These are phyloP conservation scores for Eilema depressum DNA, from an alignment of 2,888 invertebrate species.

Conservation along the genomic window DNA sequence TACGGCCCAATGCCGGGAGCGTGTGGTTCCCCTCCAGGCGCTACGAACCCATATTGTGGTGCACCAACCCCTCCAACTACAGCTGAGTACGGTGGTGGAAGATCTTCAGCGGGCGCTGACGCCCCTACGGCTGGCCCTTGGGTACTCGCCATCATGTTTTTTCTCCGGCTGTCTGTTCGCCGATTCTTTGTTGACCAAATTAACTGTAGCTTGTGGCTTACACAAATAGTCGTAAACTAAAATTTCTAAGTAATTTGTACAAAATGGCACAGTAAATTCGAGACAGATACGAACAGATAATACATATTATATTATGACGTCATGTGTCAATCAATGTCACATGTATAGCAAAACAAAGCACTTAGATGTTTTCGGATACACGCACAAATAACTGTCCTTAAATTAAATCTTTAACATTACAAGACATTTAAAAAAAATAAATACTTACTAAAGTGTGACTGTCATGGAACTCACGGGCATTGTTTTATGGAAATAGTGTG, in stretches of 20 bases:
- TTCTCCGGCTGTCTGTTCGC: slow-evolving; percentile 9
- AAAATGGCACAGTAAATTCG: slow-evolving; percentile 31
- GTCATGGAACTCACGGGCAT: too few species aligned
- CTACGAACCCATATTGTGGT: slow-evolving; percentile 76
- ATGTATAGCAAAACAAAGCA: slow-evolving; percentile 16
- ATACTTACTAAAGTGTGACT: too few species aligned
- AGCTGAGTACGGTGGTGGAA: slow-evolving; percentile 81
- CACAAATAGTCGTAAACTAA: slow-evolving; percentile 24
- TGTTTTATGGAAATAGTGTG: too few species aligned
- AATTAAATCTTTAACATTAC: too few species aligned
- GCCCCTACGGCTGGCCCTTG: slow-evolving; percentile 62
- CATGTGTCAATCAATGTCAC: slow-evolving; percentile 45
- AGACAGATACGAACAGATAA: slow-evolving; percentile 26
- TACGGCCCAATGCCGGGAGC: slow-evolving; percentile 50
- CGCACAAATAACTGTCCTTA: neutral
- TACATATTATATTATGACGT: slow-evolving; percentile 50
- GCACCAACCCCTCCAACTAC: slow-evolving; percentile 80
- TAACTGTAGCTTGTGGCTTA: slow-evolving; percentile 7
- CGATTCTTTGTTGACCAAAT: slow-evolving; percentile 5
- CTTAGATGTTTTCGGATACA: slow-evolving; percentile 6
- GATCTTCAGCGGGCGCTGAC: slow-evolving; percentile 71
- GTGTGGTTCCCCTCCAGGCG: slow-evolving; percentile 49
- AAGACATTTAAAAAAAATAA: too few species aligned
- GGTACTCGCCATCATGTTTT: slow-evolving; percentile 64
- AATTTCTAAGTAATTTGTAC: slow-evolving; percentile 36